These are phyloP conservation scores for Lucilia cuprina DNA, from an alignment of 1,140 invertebrate genomes.

Conservation along the genomic window DNA sequence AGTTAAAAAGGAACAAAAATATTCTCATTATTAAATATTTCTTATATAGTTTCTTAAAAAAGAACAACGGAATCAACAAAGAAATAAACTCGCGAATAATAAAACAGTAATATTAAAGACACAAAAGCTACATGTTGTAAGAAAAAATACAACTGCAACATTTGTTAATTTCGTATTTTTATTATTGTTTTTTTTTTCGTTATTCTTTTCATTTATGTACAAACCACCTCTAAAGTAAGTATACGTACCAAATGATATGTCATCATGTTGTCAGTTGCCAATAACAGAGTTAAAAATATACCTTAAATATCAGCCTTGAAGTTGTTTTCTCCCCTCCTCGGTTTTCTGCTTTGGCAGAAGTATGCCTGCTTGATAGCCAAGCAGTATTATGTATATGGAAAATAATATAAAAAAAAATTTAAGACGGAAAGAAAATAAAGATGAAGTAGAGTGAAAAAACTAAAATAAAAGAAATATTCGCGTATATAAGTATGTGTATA, in stretches of 20 bases:
- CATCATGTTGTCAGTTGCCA: slow-evolving; percentile 35
- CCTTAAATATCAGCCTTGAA: slow-evolving; percentile 19
- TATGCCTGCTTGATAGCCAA: neutral
- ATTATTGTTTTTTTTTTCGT: neutral
- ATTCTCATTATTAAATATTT: slow-evolving; percentile 22
- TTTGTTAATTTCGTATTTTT: too few relatives aligned
- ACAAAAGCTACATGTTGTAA: neutral
- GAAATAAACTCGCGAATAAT: neutral
- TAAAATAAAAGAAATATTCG: neutral
- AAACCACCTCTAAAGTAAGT: neutral
- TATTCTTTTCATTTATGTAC: neutral
- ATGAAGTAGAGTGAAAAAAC: neutral
- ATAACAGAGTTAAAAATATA: slow-evolving; percentile 33
- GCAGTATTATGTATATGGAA: neutral
- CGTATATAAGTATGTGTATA: neutral
- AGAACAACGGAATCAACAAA: neutral
- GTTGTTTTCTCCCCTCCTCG: neutral
- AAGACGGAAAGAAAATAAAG: neutral
- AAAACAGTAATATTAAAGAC: neutral
- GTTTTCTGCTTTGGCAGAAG: neutral
- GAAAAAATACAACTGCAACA: neutral
- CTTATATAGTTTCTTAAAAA: neutral
- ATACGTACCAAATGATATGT: slow-evolving; percentile 31
- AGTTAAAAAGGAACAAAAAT: neutral
- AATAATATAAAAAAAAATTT: neutral